Conservation (phyloP, 2,113 vertebrate genomes). For the Sus scrofa region T2T-Sscrofa CM000812.6:24825501-24826000, state of each 20-base stretch:
- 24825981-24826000: background rate
- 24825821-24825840: background rate
- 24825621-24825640: background rate
- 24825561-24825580: background rate
- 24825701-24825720: background rate
- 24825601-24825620: background rate
- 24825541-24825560: background rate
- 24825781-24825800: background rate
- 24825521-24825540: background rate
- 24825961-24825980: background rate
- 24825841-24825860: background rate
- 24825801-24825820: background rate
- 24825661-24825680: background rate
- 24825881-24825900: background rate
- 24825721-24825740: background rate
- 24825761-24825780: background rate
- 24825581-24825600: background rate
- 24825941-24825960: background rate
- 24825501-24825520: background rate
- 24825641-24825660: background rate
- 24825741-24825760: background rate
- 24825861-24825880: background rate
- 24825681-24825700: background rate
- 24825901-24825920: background rate
- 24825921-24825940: background rate